phyloP scores from a whole-genome alignment of 2,797 vertebrate genomes.

The Sciurus vulgaris region DNA sequence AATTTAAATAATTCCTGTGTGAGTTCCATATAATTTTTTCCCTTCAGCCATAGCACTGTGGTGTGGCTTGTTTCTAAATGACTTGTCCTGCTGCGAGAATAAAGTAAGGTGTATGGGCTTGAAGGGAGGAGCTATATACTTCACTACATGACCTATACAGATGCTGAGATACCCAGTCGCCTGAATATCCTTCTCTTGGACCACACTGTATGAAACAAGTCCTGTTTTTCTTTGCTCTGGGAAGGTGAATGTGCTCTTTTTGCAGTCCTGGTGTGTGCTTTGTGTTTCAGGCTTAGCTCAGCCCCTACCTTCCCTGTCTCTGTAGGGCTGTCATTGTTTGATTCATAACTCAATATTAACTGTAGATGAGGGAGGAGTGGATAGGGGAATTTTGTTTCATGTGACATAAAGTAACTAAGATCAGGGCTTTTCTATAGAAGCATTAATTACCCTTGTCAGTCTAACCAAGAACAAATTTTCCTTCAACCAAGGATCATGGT shows the following conservation, averaged over 20 bases:
- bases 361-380: conserved; percentile 71
- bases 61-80: not conserved
- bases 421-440: conserved; percentile 80
- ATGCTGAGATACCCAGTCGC: not conserved
- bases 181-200: not conserved
- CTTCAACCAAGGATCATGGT: conserved; percentile 64
- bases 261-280: conserved; percentile 67
- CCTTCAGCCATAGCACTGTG: conserved; percentile 7
- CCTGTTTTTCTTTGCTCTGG: conserved; percentile 37
- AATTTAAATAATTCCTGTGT: conserved; percentile 26
- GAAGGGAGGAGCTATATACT: not conserved
- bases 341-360: conserved; percentile 84
- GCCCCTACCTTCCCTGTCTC: conserved; percentile 60
- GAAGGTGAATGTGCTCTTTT: conserved; percentile 57
- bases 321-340: conserved; percentile 72
- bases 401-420: conserved; percentile 65
- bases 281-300: conserved; percentile 69
- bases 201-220: not conserved
- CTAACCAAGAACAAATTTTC: conserved; percentile 68
- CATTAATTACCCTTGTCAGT: conserved; percentile 73
- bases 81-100: not conserved
- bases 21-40: conserved; percentile 22
- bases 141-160: not conserved
- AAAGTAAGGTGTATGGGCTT: not conserved
- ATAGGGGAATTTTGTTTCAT: conserved; percentile 72